phyloP scores from a whole-genome alignment of 2,797 vertebrate species.

The Zalophus californianus region DNA sequence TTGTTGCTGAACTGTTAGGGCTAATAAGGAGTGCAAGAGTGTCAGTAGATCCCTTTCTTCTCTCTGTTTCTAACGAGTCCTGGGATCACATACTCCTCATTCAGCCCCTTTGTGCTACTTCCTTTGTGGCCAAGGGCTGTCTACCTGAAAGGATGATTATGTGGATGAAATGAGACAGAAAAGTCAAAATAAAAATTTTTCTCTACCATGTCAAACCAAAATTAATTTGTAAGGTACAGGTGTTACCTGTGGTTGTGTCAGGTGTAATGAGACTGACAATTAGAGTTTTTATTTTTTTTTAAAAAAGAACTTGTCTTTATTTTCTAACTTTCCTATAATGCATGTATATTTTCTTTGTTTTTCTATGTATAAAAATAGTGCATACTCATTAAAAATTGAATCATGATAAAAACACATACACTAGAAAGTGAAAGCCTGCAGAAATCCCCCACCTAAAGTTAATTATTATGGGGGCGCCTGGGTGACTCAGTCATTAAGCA shows the following conservation, averaged over 20 bases:
- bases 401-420: not conserved
- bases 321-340: not conserved
- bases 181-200: constrained; percentile 17
- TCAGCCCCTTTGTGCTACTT: not conserved
- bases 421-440: not conserved
- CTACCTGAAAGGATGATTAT: not conserved
- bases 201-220: not conserved
- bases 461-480: not conserved
- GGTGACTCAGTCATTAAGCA: too few relatives aligned
- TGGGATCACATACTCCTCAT: not conserved
- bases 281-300: not conserved
- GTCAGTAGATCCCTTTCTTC: not conserved
- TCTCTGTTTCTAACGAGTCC: not conserved
- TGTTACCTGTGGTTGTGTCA: not conserved
- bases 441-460: not conserved
- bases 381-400: constrained; percentile 42
- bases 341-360: constrained; percentile 43
- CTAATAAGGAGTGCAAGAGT: not conserved
- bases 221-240: not conserved
- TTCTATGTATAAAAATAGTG: not conserved
- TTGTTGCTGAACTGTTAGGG: not conserved
- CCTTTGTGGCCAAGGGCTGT: not conserved
- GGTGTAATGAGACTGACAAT: not conserved
- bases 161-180: not conserved
- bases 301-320: not conserved